Percentiles rank a stretch among this genome's conserved stretches.
Conservation (phyloP, 2,797 vertebrate genomes). For the Danio aesculapii region DNA sequence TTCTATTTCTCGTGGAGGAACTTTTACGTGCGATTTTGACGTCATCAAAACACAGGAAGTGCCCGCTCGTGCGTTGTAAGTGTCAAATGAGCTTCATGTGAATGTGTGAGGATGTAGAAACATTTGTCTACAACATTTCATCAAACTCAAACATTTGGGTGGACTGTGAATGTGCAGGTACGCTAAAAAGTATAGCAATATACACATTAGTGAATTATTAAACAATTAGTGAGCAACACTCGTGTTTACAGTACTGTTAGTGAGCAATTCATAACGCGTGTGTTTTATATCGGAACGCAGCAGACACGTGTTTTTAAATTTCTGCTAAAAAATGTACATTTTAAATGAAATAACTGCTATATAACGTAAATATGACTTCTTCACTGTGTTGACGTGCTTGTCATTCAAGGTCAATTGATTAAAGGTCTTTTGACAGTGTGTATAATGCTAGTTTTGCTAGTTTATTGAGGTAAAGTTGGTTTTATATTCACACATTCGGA, state of each 20-base stretch:
- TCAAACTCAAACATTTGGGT: not conserved
- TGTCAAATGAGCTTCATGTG: slow-evolving; percentile 31
- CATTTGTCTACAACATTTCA: not conserved
- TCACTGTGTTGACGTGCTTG: not conserved
- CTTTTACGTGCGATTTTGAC: not conserved
- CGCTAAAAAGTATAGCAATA: not conserved
- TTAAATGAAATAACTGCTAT: no score
- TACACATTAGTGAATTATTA: not conserved
- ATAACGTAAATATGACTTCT: not conserved
- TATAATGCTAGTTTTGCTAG: no score
- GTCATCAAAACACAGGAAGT: slow-evolving; percentile 31
- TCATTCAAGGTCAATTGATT: slow-evolving; percentile 54
- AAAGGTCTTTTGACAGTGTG: not conserved
- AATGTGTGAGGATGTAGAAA: not conserved
- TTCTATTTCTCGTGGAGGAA: not conserved
- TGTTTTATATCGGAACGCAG: not conserved
- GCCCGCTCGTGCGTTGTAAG: not conserved
- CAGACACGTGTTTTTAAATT: not conserved
- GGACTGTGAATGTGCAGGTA: not conserved
- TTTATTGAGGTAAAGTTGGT: no score
- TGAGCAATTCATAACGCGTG: not conserved
- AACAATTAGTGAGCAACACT: not conserved
- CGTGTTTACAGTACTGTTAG: not conserved
- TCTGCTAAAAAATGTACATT: no score
- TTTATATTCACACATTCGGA: no score